Conservation (phyloP, 2,888 invertebrate genomes). For the Philopedon plagiatum region DNA sequence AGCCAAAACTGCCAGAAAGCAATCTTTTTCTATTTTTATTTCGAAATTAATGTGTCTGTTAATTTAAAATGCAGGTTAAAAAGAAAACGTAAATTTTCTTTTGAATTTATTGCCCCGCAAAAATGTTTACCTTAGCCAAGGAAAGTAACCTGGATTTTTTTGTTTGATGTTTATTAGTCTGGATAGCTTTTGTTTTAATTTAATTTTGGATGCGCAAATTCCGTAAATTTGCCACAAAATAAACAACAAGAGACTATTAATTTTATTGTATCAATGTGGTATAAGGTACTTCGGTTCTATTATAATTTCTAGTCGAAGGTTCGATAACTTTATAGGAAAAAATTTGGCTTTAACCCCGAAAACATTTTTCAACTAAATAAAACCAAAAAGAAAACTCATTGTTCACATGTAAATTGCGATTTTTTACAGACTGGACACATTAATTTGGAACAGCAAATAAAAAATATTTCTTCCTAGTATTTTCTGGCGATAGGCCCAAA, state of each 20-base stretch:
- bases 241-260: too few species aligned
- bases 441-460: neutral
- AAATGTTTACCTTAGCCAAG: constrained; percentile 50
- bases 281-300: too few species aligned
- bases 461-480: constrained; percentile 8
- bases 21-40: constrained; percentile 47
- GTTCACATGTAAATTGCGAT: too few species aligned
- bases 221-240: too few species aligned
- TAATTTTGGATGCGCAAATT: constrained; percentile 32
- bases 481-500: constrained; percentile 8
- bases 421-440: too few species aligned
- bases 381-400: too few species aligned
- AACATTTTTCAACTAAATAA: too few species aligned
- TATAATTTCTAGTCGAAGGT: too few species aligned
- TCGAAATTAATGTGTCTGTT: constrained; percentile 31
- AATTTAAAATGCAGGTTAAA: constrained; percentile 27
- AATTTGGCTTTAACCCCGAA: too few species aligned
- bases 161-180: constrained; percentile 45
- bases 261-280: too few species aligned
- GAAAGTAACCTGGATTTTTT: constrained; percentile 50
- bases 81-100: constrained; percentile 44
- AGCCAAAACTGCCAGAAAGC: constrained; percentile 40
- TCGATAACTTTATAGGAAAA: too few species aligned
- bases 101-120: constrained; percentile 42
- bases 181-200: constrained; percentile 42